Percentiles rank a stretch among this genome's conserved stretches.
Conservation (phyloP, 2,797 vertebrate genomes). For the Champsocephalus gunnari region DNA sequence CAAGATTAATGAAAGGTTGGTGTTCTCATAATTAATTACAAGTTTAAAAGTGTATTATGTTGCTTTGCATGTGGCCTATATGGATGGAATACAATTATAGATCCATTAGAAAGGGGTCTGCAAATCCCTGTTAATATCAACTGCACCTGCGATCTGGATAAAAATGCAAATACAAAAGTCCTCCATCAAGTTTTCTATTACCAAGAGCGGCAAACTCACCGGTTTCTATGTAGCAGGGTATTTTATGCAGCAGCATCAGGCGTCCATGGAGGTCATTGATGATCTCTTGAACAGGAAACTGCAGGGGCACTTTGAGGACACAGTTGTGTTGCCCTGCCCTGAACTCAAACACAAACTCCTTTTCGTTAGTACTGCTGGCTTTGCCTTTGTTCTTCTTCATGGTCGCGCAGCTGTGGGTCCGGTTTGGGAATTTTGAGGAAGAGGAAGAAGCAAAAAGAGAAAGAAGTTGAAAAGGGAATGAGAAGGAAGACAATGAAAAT, state of each 20-base stretch:
- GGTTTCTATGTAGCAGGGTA: conserved; percentile 95
- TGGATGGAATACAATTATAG: no score
- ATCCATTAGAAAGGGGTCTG: no score
- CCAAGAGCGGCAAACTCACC: conserved; percentile 79
- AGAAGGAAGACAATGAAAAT: no score
- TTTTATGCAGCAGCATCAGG: conserved; percentile 91
- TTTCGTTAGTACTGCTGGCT: conserved; percentile 79
- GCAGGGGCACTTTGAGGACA: conserved; percentile 90
- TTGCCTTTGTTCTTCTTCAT: conserved; percentile 92
- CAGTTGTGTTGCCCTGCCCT: conserved; percentile 86
- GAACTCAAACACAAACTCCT: conserved; percentile 92
- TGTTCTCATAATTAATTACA: no score
- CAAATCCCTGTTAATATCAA: background rate
- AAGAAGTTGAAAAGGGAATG: no score
- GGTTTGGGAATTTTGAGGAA: no score
- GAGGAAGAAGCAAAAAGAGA: no score
- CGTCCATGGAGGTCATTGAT: conserved; percentile 91
- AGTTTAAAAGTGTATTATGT: no score
- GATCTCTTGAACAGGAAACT: conserved; percentile 91
- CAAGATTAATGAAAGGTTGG: no score
- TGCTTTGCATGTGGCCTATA: no score
- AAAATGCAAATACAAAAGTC: background rate
- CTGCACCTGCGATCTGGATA: background rate
- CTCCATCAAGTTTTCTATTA: background rate
- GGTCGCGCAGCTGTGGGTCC: background rate